Base-by-base conservation (phyloP, 92 coral and sea anemone species). In the Plumapathes pennacea region DNA sequence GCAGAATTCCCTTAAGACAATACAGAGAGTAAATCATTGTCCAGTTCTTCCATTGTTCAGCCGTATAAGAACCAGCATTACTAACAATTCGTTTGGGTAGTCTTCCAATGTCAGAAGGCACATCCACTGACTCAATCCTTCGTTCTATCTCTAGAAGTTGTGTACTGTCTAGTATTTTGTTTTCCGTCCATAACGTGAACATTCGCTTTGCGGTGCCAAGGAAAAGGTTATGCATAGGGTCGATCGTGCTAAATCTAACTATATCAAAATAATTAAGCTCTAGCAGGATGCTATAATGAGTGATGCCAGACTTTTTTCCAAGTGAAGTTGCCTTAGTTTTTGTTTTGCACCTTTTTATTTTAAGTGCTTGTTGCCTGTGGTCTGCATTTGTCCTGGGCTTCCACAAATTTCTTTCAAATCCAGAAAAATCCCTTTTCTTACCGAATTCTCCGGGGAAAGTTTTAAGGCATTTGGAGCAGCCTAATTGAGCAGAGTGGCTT, bases 11-110 rank as follows among this genome's bases (percentile, higher is more conserved):
- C 11, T 60, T 82, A 1, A 82, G 69, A 32, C 79, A 55, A 54
- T 55, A 82, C 27, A 74, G 43, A 19, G 83, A 81, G 42, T 81
- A 75, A 1, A 66, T 54, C 4, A 69, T 34, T 10, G 79, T 82
- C 89, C 89, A 82, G 63, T 76, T 74, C 31, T 74, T 81, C 88
- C 71, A 81, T 45, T 74, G 86, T 30, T 74, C 88, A 5, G 78
- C 78, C 6, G 77, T 80, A 33, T 80, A 73, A 4, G 60, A 73
- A 20, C 81, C 77, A 25, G 64, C 52, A 38, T 81, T 81, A n/a
- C 72, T 41, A 9, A 78, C 10, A 21, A 81, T 81, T 27, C 47
- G 60, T 11, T 22, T 38, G 0, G 88, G 88, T 4, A 81, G 59
- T 48, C 83, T 56, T n/a, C 83, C 88, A 7, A 75, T 57, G 37